Base-by-base conservation (phyloP, 2,113 vertebrate species). In the Gymnorhina tibicen region DNA sequence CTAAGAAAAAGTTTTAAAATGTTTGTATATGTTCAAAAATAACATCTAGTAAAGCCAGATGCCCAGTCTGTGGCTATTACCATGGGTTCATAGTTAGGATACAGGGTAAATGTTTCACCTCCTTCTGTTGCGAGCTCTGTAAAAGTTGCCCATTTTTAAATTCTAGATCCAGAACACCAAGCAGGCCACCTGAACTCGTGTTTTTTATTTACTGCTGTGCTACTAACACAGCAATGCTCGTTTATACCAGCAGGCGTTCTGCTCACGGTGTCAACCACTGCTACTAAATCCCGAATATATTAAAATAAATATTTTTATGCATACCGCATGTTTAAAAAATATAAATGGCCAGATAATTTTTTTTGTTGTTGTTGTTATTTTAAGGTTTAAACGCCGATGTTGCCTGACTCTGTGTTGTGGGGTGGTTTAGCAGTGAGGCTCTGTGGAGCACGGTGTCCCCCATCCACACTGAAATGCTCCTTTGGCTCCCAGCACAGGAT, bases 381-480 rank as follows among this genome's bases (percentile, higher is more conserved):
- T 68, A 44, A 28, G 18, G 30, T 73, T 88, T 74, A 41, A 49
- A 41, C 53, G 32, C 32, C 5, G 3, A 7, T 35, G 6, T 33
- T 83, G 16, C 7, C n/a, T 41, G 16, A 10, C 18, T 46, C 6
- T 16, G 33, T 44, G 24, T 13, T 32, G 35, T 42, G 35, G 41
- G 32, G 22, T 27, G 19, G 19, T 37, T 23, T 23, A 60, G 18
- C 33, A 24, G 16, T 7, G 59, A 16, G 18, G 6, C 33, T 76
- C 18, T 22, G 69, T 87, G 75, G 41, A 60, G 27, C 1, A 4
- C 12, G 27, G 9, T 69, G 53, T 22, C 28, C 18, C 37, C 16
- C 22, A 33, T 53, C 20, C 21, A 3, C 30, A 9, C 17, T 47
- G 9, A 47, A 59, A 16, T 0, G 1, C 11, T 62, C 4, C 26